phyloP scores from a whole-genome alignment of 2,113 vertebrate species.

The Amphiprion ocellaris region DNA sequence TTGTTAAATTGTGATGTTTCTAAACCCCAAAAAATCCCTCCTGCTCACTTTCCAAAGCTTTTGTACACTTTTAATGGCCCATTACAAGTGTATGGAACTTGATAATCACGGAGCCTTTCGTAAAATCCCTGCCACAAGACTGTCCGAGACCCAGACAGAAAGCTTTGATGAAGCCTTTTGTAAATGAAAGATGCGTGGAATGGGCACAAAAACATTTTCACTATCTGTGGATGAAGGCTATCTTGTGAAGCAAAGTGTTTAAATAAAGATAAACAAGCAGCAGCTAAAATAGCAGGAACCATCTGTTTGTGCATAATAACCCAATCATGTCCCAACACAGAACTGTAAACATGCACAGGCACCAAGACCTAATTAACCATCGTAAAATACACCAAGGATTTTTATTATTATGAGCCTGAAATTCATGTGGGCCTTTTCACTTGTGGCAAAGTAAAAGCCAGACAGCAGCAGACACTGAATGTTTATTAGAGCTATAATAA shows the following conservation, averaged over 20 bases:
- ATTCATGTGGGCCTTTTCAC: background rate
- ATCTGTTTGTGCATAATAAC: constrained; percentile 66
- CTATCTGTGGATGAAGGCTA: background rate
- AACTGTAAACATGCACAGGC: constrained; percentile 53
- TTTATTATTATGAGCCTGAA: constrained; percentile 15
- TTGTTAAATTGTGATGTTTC: background rate
- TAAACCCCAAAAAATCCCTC: constrained; percentile 12
- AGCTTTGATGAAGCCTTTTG: constrained; percentile 5
- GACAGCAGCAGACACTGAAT: background rate
- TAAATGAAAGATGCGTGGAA: constrained; percentile 6
- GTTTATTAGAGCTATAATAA: no score
- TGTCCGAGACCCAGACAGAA: background rate
- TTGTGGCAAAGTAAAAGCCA: background rate
- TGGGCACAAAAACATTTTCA: constrained; percentile 8
- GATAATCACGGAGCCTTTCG: constrained; percentile 3
- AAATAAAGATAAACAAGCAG: constrained; percentile 37
- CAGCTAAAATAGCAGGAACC: constrained; percentile 44
- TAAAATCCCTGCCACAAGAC: constrained; percentile 13
- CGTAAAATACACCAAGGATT: constrained; percentile 37
- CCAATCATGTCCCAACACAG: constrained; percentile 35
- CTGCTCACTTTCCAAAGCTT: constrained; percentile 32
- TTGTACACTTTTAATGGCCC: background rate
- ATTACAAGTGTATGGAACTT: constrained; percentile 1
- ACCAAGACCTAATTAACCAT: constrained; percentile 53
- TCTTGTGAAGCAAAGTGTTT: constrained; percentile 13